Evolutionary conservation across 2,113 vertebrate species (phyloP).

Genomic region (Pseudorhombus dupliciocellatus): DNA sequence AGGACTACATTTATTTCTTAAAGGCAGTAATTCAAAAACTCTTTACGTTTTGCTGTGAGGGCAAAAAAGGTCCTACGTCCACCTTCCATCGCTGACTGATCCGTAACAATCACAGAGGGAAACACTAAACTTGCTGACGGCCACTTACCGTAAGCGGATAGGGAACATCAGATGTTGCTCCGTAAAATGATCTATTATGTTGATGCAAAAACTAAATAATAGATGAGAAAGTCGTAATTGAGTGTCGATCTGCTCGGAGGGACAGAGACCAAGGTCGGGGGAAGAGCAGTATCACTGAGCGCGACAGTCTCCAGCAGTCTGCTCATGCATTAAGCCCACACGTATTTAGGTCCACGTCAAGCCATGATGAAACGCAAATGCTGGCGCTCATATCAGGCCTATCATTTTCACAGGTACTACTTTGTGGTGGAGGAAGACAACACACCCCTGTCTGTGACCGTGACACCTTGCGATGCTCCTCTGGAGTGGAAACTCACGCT

Average conservation of each 20-base stretch:
- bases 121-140: slow-evolving; percentile 34
- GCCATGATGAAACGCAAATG: slow-evolving; percentile 15
- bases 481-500: slow-evolving; percentile 95
- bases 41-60: not conserved
- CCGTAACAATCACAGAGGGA: slow-evolving; percentile 13
- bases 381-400: slow-evolving; percentile 26
- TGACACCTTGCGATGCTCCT: slow-evolving; percentile 96
- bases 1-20: not conserved
- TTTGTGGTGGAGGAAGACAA: slow-evolving; percentile 99
- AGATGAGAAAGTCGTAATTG: slow-evolving; percentile 69
- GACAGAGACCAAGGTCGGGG: slow-evolving; percentile 39
- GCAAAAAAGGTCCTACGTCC: not conserved
- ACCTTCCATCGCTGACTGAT: slow-evolving; percentile 14
- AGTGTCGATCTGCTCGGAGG: not conserved
- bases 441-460: slow-evolving; percentile 93
- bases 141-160: slow-evolving; percentile 61
- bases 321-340: not conserved
- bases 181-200: slow-evolving; percentile 54
- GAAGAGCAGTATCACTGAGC: not conserved
- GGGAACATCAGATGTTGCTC: slow-evolving; percentile 56
- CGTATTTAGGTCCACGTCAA: slow-evolving; percentile 23
- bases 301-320: not conserved
- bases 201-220: slow-evolving; percentile 75
- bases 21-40: slow-evolving; percentile 1
- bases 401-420: slow-evolving; percentile 87